phyloP scores from a whole-genome alignment of 2,888 invertebrate genomes.

The Drosophila villosipedis region DNA sequence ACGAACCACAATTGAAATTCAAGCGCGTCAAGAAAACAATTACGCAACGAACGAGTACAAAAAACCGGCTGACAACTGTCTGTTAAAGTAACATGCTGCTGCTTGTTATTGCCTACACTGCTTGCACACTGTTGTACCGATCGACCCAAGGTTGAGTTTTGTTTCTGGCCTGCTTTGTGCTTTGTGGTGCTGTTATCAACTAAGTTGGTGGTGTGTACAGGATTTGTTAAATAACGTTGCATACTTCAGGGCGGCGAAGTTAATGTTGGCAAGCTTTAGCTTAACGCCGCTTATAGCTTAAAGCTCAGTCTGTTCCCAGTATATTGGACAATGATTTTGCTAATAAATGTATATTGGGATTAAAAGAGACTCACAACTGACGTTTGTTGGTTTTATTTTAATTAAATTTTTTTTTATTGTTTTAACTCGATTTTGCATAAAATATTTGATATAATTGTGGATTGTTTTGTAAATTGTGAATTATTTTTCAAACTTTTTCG shows the following conservation, averaged over 20 bases:
- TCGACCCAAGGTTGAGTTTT: no score
- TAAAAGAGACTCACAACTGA: neutral
- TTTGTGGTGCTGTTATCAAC: neutral
- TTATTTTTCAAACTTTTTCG: neutral
- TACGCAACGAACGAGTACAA: neutral
- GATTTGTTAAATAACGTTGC: neutral
- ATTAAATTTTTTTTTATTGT: neutral
- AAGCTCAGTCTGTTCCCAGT: slow-evolving; percentile 25
- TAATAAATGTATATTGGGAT: neutral
- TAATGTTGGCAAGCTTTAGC: neutral
- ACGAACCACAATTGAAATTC: slow-evolving; percentile 52
- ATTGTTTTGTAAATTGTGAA: no score
- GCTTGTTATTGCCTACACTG: no score
- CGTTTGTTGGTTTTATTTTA: neutral
- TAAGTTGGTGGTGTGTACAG: neutral
- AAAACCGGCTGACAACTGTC: no score
- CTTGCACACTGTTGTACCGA: no score
- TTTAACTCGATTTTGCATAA: neutral
- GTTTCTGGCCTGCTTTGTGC: neutral
- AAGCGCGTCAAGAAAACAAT: slow-evolving; percentile 55
- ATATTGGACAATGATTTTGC: neutral
- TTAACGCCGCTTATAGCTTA: neutral
- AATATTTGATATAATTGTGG: neutral
- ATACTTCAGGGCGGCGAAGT: slow-evolving; percentile 1
- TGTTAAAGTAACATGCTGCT: no score